These are phyloP conservation scores for Sclerurus mexicanus DNA, from an alignment of 2,113 vertebrate genomes.

Conservation along the genomic window DNA sequence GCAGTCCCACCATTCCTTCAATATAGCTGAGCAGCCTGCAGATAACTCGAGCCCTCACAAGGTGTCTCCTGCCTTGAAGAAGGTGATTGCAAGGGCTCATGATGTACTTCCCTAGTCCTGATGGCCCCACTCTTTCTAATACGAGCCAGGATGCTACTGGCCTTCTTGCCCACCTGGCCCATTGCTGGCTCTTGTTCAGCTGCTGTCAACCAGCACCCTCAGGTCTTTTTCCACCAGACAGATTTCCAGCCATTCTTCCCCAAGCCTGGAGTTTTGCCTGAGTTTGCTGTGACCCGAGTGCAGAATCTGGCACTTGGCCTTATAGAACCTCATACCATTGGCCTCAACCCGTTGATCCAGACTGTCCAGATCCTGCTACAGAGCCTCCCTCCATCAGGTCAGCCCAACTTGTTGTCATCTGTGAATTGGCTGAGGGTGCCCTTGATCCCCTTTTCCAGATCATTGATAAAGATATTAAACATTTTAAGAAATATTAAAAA, in stretches of 20 bases:
- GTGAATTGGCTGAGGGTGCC: background rate
- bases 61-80: background rate
- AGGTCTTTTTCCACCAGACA: background rate
- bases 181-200: background rate
- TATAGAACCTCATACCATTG: background rate
- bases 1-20: background rate
- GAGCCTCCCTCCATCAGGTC: background rate
- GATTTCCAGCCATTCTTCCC: background rate
- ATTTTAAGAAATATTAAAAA: too few species aligned
- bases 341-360: too few species aligned
- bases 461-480: background rate
- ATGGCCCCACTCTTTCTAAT: background rate
- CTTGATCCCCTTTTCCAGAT: background rate
- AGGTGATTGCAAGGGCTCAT: background rate
- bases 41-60: background rate
- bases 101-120: background rate
- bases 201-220: fast-evolving
- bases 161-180: background rate
- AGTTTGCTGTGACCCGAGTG: background rate
- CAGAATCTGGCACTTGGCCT: background rate
- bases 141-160: background rate
- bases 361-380: background rate
- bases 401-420: too few species aligned
- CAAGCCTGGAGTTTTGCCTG: background rate
- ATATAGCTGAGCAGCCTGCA: background rate